Evolutionary conservation across 2,888 invertebrate species (phyloP).

Genomic region (Congeria kusceri): DNA sequence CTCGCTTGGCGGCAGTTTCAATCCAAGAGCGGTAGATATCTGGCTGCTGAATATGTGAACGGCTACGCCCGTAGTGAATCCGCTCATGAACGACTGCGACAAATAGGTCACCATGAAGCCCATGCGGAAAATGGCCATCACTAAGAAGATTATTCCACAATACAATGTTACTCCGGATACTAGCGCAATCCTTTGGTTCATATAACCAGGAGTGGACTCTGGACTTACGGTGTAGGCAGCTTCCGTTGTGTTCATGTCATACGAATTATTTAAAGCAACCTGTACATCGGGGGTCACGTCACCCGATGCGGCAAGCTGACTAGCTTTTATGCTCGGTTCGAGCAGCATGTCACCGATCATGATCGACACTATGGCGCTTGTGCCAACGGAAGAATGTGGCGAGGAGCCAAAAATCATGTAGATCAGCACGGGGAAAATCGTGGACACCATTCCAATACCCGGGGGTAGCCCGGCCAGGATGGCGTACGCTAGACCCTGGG

Average conservation of each 20-base stretch:
- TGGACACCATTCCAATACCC: conserved; percentile 72
- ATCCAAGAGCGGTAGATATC: conserved; percentile 61
- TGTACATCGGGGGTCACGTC: background rate
- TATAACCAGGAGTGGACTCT: background rate
- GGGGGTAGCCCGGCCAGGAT: conserved; percentile 72
- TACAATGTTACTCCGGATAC: conserved; percentile 67
- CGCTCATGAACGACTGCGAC: conserved; percentile 73
- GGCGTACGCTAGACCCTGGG: conserved; percentile 77
- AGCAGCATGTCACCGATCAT: conserved; percentile 69
- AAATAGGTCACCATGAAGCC: conserved; percentile 75
- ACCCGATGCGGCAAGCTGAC: conserved; percentile 6
- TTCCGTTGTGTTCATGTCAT: conserved; percentile 22
- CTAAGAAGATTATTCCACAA: conserved; percentile 64
- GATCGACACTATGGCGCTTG: conserved; percentile 75
- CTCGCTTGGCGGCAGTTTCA: conserved; percentile 48
- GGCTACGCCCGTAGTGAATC: conserved; percentile 72
- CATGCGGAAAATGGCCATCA: conserved; percentile 68
- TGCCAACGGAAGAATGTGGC: conserved; percentile 73
- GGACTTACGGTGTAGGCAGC: conserved; percentile 36
- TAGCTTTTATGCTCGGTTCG: conserved; percentile 27
- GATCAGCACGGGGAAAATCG: conserved; percentile 72
- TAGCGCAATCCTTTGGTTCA: conserved; percentile 62
- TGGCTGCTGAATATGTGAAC: conserved; percentile 72
- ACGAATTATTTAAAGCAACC: background rate
- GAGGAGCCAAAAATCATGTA: conserved; percentile 75